Evolutionary conservation across 2,113 vertebrate genomes (phyloP).

Genomic region (Axis porcinus): DNA sequence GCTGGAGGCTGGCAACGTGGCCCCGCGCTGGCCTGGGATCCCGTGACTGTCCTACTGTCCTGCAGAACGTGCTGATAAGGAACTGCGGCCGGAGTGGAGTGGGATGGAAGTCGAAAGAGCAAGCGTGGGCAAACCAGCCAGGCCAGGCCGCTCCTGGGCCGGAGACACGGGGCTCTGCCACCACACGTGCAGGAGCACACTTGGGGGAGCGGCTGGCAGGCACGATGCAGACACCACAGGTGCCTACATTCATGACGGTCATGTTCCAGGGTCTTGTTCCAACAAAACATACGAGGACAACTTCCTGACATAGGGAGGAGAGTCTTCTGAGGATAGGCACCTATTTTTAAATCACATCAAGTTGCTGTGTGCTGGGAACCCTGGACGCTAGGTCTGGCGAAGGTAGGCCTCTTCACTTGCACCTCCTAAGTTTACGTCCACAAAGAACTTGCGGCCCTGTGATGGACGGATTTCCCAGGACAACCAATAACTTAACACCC

Average conservation of each 20-base stretch:
- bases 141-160: not conserved
- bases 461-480: not conserved
- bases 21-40: not conserved
- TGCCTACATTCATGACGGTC: too few relatives aligned
- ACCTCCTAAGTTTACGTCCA: not conserved
- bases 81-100: not conserved
- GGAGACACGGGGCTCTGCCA: not conserved
- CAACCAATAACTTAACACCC: not conserved
- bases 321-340: not conserved
- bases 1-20: not conserved
- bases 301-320: not conserved
- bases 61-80: not conserved
- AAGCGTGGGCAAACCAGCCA: not conserved
- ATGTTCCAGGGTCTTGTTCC: not conserved
- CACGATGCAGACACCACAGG: not conserved
- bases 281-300: not conserved
- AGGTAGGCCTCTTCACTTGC: not conserved
- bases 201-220: rapidly evolving
- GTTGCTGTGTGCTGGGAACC: rapidly evolving
- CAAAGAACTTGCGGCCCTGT: not conserved
- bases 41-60: rapidly evolving
- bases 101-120: not conserved
- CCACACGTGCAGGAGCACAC: rapidly evolving
- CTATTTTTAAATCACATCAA: not conserved
- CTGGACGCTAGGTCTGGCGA: not conserved